Percentiles rank a stretch among this genome's conserved stretches.
Conservation (phyloP, 2,797 vertebrate species). For the Neosilurus hyrtlii region DNA sequence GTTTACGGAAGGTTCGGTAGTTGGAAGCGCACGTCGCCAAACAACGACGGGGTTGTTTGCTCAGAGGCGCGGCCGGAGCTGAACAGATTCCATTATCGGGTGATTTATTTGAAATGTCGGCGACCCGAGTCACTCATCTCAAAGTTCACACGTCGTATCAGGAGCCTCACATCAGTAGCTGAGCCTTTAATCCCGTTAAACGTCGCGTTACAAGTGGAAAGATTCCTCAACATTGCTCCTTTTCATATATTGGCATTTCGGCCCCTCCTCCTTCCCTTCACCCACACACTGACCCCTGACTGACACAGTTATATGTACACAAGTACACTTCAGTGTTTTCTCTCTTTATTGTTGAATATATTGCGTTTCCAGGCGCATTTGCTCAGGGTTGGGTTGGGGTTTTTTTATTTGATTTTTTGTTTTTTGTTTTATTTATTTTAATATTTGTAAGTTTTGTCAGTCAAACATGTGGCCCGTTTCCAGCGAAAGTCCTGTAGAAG, state of each 20-base stretch:
- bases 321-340: background rate
- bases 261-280: background rate
- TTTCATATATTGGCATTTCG: background rate
- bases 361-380: background rate
- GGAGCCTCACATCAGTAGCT: background rate
- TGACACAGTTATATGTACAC: background rate
- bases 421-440: background rate
- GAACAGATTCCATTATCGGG: background rate
- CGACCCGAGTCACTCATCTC: background rate
- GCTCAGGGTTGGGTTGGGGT: no score
- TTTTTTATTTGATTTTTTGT: background rate
- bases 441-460: rapidly evolving
- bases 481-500: background rate
- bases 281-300: background rate
- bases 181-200: background rate
- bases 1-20: background rate
- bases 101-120: constrained; percentile 3
- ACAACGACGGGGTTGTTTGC: background rate
- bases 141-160: background rate
- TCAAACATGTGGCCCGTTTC: background rate
- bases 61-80: background rate
- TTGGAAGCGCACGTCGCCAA: background rate
- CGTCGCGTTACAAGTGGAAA: background rate
- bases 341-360: background rate
- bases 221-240: background rate